Conservation (phyloP, 2,888 invertebrate species). For the Euspilapteryx auroguttella region DNA sequence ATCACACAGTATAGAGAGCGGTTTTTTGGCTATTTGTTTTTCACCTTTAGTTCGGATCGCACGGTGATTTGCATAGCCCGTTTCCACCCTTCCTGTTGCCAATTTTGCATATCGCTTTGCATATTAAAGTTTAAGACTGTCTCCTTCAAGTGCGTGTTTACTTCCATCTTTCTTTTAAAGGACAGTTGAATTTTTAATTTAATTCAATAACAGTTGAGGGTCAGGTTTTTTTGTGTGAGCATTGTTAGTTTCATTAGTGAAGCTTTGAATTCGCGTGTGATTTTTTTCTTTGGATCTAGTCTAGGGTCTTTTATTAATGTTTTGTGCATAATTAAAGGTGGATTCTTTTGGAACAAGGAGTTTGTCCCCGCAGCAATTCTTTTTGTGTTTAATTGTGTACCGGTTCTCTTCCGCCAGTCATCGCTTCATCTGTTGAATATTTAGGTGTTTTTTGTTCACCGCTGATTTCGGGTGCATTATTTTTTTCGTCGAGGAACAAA, state of each 20-base stretch:
- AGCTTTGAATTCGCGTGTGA: conserved; percentile 39
- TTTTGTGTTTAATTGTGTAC: conserved; percentile 52
- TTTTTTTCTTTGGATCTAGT: conserved; percentile 20
- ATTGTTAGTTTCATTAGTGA: conserved; percentile 43
- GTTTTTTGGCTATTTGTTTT: conserved; percentile 52
- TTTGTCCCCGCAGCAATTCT: conserved; percentile 43
- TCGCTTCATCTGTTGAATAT: conserved; percentile 40
- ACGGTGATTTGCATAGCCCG: conserved; percentile 57
- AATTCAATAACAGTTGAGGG: conserved; percentile 36
- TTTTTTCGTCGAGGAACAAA: conserved; percentile 30
- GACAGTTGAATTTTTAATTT: conserved; percentile 40
- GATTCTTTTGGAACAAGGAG: conserved; percentile 32
- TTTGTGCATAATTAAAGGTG: conserved; percentile 46
- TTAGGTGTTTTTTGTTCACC: conserved; percentile 28
- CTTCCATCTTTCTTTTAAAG: conserved; percentile 50
- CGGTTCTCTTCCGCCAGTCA: conserved; percentile 50
- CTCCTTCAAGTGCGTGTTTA: conserved; percentile 38
- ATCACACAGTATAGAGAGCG: conserved; percentile 46
- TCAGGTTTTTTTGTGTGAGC: conserved; percentile 33
- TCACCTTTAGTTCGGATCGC: conserved; percentile 40
- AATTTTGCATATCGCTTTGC: conserved; percentile 35
- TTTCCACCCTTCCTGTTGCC: conserved; percentile 28
- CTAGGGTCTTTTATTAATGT: conserved; percentile 15
- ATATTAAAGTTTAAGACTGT: conserved; percentile 43
- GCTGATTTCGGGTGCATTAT: conserved; percentile 29